Evolutionary conservation across 2,797 vertebrate species (phyloP), one percentile per base, ranked within the genome.

Genomic region (Neosalanx taihuensis): DNA sequence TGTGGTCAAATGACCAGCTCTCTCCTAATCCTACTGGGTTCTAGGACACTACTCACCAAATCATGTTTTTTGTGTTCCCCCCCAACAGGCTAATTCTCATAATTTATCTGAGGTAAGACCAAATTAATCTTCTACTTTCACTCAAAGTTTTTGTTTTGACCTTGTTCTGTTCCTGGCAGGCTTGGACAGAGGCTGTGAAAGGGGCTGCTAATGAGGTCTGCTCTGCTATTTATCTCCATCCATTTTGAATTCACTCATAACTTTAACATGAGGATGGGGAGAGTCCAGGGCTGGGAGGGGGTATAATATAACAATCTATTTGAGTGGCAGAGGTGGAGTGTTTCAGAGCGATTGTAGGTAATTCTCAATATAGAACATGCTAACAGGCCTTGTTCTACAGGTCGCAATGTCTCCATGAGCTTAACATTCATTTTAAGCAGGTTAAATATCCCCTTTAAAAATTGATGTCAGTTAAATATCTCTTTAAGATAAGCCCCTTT

Each of bases 1-100:
- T 80, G 75, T 87, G 77, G 83, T 80, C 61, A 69, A 41, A 79
- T 80, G 56, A 70, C 12, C 78, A 61, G 15, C 69, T 78, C 56
- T 64, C 79, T 41, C 37, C 37, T 46, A 46, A 12, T 46, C 75
- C 58, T 26, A 33, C 46, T 69, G 41, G 76, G 69, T 59, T 72
- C 64, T 78, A 59, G 58, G 71, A 79, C 74, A 80, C 70, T 46
- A 76, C 81, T 89, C 80, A 90, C 82, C 79, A 79, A 82, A 80
- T 84, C 35, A 72, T 87, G 83, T 88, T 83, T 85, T 77, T 85
- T 81, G 84, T 79, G 83, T 79, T 85, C 78, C 86, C 65, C 71
- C 73, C 83, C 76, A 81, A 89, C 86, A 92, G 89, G 88, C 85
- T 92, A 90, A 90, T 90, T 89, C 75, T 89, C 86, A 83, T 89